Conservation (phyloP, 2,797 vertebrate species). For the Heteromormyrus szaboi region DNA sequence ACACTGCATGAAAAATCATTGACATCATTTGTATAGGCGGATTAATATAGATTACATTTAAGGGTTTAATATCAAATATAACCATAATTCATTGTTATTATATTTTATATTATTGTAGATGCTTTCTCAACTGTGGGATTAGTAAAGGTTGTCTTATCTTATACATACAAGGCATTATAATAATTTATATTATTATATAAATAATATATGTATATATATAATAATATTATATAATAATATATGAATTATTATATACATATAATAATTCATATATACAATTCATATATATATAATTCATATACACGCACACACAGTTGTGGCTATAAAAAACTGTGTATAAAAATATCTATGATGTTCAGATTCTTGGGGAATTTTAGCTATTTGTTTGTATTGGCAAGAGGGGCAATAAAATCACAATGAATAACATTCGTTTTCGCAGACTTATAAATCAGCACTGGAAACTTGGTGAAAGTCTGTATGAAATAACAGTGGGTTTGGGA, state of each 20-base stretch:
- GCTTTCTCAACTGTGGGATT: not conserved
- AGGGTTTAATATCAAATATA: not conserved
- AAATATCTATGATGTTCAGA: not conserved
- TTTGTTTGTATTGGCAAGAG: not conserved
- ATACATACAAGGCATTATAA: not conserved
- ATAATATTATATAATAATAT: too few relatives aligned
- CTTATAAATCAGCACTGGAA: not conserved
- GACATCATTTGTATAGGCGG: not conserved
- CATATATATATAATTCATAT: too few relatives aligned
- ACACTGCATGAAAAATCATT: not conserved
- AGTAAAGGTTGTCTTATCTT: not conserved
- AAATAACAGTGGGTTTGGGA: conserved; percentile 1
- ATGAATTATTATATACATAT: too few relatives aligned
- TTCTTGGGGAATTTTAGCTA: not conserved
- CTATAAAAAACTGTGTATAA: not conserved
- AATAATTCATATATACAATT: too few relatives aligned
- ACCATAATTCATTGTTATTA: not conserved
- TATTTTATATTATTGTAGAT: not conserved
- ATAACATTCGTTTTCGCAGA: not conserved
- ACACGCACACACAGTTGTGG: not conserved
- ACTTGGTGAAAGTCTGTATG: not conserved
- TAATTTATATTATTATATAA: too few relatives aligned
- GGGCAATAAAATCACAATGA: not conserved
- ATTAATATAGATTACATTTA: not conserved
- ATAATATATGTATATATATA: too few relatives aligned